Conservation (phyloP, 2,888 invertebrate species). For the Stenolophus ochropezus region DNA sequence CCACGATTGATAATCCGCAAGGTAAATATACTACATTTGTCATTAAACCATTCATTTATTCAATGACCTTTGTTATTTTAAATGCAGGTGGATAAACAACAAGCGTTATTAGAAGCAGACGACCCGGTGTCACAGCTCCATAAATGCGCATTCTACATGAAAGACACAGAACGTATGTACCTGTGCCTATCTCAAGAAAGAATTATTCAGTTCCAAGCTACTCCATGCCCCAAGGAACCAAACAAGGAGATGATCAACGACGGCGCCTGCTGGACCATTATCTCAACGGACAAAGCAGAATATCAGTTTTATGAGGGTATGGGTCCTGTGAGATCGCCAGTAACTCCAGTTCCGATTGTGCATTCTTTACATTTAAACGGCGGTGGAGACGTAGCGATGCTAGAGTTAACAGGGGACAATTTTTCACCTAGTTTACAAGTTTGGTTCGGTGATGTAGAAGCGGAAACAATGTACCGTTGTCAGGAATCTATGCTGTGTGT, state of each 20-base stretch:
- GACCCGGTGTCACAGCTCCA: slow-evolving; percentile 99
- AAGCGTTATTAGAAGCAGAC: slow-evolving; percentile 97
- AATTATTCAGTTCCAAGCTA: slow-evolving; percentile 99
- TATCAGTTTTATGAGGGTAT: slow-evolving; percentile 99
- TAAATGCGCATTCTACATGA: slow-evolving; percentile 99
- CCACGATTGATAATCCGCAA: slow-evolving; percentile 96
- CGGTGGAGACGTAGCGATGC: slow-evolving; percentile 97
- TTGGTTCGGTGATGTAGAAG: slow-evolving; percentile 99
- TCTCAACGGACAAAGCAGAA: slow-evolving; percentile 99
- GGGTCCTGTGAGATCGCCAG: slow-evolving; percentile 96
- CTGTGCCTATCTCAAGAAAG: slow-evolving; percentile 98
- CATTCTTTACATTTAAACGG: slow-evolving; percentile 96
- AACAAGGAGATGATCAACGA: slow-evolving; percentile 99
- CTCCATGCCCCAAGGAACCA: slow-evolving; percentile 96
- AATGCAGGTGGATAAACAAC: slow-evolving; percentile 94
- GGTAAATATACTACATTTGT: slow-evolving; percentile 74
- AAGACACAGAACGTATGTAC: slow-evolving; percentile 99
- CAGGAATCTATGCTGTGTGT: slow-evolving; percentile 98
- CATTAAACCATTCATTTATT: slow-evolving; percentile 15
- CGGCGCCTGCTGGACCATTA: slow-evolving; percentile 99
- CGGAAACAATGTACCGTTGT: slow-evolving; percentile 96
- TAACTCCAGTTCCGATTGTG: slow-evolving; percentile 98
- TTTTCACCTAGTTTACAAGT: slow-evolving; percentile 97
- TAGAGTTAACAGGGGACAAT: slow-evolving; percentile 97
- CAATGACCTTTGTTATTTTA: slow-evolving; percentile 9